Evolutionary conservation across 2,113 vertebrate species (phyloP).

Genomic region (Pagrus major): DNA sequence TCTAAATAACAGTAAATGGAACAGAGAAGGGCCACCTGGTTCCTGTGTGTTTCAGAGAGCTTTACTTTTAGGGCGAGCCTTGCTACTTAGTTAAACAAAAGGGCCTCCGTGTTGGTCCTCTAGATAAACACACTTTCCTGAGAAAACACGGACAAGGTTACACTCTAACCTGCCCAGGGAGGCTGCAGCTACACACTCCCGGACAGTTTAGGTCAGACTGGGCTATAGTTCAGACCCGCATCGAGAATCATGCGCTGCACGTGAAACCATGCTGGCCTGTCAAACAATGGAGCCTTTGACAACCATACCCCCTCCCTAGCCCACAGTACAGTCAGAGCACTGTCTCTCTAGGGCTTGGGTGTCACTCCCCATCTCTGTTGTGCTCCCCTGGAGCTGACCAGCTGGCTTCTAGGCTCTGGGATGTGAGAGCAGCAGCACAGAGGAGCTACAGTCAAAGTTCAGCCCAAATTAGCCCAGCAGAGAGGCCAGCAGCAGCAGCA

Average conservation of each 20-base stretch:
- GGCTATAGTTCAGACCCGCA: constrained; percentile 74
- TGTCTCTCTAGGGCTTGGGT: constrained; percentile 81
- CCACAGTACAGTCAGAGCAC: constrained; percentile 79
- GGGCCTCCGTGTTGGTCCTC: constrained; percentile 82
- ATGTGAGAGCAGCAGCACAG: constrained; percentile 70
- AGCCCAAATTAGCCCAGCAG: constrained; percentile 53
- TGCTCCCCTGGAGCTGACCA: constrained; percentile 78
- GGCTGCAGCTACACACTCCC: constrained; percentile 72
- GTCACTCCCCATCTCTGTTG: constrained; percentile 81
- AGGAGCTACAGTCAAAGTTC: constrained; percentile 75
- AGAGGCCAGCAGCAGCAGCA: constrained; percentile 47
- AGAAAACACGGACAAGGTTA: constrained; percentile 86
- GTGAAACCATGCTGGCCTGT: constrained; percentile 78
- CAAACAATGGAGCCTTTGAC: constrained; percentile 84
- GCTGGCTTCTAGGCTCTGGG: constrained; percentile 73
- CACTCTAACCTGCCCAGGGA: constrained; percentile 83
- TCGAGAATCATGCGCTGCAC: constrained; percentile 79
- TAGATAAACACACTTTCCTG: constrained; percentile 85
- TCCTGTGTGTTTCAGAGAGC: constrained; percentile 72
- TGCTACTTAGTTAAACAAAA: constrained; percentile 86
- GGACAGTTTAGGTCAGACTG: constrained; percentile 72
- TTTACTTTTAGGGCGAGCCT: constrained; percentile 81
- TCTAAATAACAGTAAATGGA: constrained; percentile 54
- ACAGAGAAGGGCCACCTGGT: constrained; percentile 65
- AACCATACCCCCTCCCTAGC: constrained; percentile 57